Evolutionary conservation across 2,113 vertebrate species (phyloP).

Genomic region (Carettochelys insculpta): DNA sequence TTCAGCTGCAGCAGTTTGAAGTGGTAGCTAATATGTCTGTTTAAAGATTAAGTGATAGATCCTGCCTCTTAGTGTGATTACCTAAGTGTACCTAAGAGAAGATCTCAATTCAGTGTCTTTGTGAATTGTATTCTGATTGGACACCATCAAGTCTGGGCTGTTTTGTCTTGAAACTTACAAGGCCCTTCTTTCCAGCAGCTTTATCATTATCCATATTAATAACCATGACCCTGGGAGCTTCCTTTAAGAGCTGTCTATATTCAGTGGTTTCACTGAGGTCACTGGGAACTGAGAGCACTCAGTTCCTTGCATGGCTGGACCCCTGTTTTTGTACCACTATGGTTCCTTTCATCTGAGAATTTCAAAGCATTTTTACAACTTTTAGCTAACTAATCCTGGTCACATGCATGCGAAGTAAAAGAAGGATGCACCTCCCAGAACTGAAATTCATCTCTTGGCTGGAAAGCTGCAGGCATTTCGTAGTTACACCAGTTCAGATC

Average conservation of each 20-base stretch:
- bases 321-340: not conserved
- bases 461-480: accelerated
- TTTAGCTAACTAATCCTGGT: not conserved
- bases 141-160: not conserved
- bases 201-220: not conserved
- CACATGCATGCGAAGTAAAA: not conserved
- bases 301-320: not conserved
- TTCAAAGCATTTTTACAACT: not conserved
- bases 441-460: accelerated
- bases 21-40: not conserved
- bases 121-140: not conserved
- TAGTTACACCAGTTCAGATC: not conserved
- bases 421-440: not conserved
- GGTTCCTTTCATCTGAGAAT: not conserved
- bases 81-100: not conserved
- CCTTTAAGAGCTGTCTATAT: accelerated
- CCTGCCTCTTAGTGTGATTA: not conserved
- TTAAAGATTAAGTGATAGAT: not conserved
- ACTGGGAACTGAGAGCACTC: not conserved
- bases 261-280: not conserved
- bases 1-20: not conserved
- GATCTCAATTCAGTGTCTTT: not conserved
- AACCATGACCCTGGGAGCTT: not conserved
- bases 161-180: not conserved
- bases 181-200: not conserved